Evolutionary conservation across 2,797 vertebrate genomes (phyloP).

Genomic region (Acipenser transmontanus): DNA sequence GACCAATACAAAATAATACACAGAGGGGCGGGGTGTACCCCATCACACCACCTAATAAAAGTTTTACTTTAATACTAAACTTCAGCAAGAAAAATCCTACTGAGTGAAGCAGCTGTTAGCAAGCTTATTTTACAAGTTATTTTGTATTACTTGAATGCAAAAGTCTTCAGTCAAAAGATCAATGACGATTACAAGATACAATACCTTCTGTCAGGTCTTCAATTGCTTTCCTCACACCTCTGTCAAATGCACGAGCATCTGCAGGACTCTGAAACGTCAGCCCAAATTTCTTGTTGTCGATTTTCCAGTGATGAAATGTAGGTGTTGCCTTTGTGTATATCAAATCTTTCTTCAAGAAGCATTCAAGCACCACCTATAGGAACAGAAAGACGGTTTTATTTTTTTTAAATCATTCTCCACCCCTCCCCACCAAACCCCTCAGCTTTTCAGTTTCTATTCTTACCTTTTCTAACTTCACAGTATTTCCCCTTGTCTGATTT

Average conservation of each 20-base stretch:
- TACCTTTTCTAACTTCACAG: background rate
- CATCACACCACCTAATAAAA: no score
- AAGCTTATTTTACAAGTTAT: no score
- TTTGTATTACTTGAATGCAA: no score
- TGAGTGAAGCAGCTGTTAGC: no score
- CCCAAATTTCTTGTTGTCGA: conserved; percentile 89
- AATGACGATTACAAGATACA: background rate
- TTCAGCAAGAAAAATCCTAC: no score
- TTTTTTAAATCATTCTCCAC: background rate
- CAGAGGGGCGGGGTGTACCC: no score
- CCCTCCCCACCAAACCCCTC: background rate
- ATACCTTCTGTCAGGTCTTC: conserved; percentile 96
- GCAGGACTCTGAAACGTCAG: conserved; percentile 95
- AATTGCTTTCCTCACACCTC: conserved; percentile 91
- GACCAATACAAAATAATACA: no score
- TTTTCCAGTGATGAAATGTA: conserved; percentile 97
- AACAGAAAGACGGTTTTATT: conserved; percentile 18
- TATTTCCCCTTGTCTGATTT: background rate
- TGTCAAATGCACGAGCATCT: conserved; percentile 92
- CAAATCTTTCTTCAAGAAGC: conserved; percentile 90
- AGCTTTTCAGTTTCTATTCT: background rate
- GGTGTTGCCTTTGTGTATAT: conserved; percentile 95
- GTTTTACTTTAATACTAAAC: no score
- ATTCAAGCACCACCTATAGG: conserved; percentile 89
- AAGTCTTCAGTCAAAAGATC: no score